A percentile compares a stretch with the other conserved stretches of the same genome.
Conservation (phyloP, 1,140 invertebrate species). For the Portunus trituberculatus region DNA sequence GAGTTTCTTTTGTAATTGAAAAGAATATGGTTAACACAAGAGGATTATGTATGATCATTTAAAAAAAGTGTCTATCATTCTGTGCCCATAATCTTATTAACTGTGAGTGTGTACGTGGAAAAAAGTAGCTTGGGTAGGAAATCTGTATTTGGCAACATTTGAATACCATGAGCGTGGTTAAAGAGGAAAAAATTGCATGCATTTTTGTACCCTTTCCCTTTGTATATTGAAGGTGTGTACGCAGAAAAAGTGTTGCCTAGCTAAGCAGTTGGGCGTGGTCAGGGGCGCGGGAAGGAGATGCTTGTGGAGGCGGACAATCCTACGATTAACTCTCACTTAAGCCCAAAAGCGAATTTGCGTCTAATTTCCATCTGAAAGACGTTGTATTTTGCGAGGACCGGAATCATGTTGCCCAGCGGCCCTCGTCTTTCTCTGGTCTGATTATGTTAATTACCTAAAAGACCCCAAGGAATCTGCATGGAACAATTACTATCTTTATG, state of each 20-base stretch:
- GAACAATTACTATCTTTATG: background rate
- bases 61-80: too few species aligned
- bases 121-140: too few species aligned
- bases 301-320: background rate
- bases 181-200: too few species aligned
- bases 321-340: background rate
- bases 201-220: too few species aligned
- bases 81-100: too few species aligned
- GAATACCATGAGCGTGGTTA: too few species aligned
- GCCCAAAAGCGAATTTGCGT: background rate
- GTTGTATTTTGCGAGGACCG: conserved; percentile 10
- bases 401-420: background rate
- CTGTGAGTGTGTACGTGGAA: too few species aligned
- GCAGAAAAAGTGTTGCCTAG: background rate
- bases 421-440: background rate
- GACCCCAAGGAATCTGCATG: background rate
- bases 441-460: conserved; percentile 16
- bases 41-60: too few species aligned
- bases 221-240: too few species aligned
- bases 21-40: too few species aligned
- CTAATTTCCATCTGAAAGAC: conserved; percentile 12
- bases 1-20: too few species aligned
- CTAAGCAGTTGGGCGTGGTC: background rate
- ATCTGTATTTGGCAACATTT: too few species aligned
- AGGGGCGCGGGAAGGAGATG: background rate